A percentile compares a stretch with the other conserved stretches of the same genome.
Conservation (phyloP, 2,113 vertebrate species). For the Pachyramphus minor region DNA sequence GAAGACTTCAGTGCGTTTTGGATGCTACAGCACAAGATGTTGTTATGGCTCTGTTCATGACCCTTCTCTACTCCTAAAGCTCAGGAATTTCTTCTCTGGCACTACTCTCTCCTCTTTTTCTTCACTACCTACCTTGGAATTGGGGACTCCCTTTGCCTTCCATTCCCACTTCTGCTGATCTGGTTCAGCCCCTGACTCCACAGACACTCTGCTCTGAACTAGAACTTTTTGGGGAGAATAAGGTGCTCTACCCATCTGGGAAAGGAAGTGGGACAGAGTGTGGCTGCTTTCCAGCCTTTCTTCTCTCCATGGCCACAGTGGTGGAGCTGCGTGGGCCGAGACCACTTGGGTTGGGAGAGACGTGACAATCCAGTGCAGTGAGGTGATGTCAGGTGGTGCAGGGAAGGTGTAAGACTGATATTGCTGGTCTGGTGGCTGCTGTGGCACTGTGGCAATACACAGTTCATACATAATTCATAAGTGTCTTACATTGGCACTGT, state of each 20-base stretch:
- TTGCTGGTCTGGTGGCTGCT: not conserved
- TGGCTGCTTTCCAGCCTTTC: not conserved
- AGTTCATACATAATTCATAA: not conserved
- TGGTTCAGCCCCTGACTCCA: not conserved
- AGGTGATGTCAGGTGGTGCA: not conserved
- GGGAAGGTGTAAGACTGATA: not conserved
- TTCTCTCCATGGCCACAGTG: not conserved
- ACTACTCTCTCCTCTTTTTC: not conserved
- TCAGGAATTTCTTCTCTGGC: not conserved
- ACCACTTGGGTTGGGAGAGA: not conserved
- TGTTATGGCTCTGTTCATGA: not conserved
- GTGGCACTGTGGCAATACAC: not conserved
- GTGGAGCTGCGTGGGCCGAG: not conserved
- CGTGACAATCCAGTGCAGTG: not conserved
- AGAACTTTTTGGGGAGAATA: not conserved
- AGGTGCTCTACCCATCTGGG: fast-evolving
- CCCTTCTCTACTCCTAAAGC: not conserved
- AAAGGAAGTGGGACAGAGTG: not conserved
- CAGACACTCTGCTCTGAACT: not conserved
- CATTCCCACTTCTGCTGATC: too few species aligned
- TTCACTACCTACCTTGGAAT: not conserved
- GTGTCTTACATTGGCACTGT: not conserved
- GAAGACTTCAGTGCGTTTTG: not conserved
- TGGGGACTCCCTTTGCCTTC: not conserved
- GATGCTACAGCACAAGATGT: not conserved